Percentiles rank a stretch among this genome's conserved stretches.
Conservation (phyloP, 1,140 invertebrate species). For the Melitaea cinxia region DNA sequence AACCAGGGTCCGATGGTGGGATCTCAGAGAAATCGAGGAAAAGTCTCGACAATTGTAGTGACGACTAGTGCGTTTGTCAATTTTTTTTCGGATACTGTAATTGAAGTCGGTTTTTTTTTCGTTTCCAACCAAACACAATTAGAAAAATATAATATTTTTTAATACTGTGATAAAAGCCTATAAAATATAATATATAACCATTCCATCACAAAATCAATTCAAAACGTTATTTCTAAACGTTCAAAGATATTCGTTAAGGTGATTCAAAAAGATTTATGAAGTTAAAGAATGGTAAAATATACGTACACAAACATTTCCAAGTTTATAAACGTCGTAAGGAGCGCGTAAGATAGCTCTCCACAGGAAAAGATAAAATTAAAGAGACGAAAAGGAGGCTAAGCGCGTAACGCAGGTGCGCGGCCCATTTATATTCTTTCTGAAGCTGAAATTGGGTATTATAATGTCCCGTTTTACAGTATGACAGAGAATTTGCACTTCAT, state of each 20-base stretch:
- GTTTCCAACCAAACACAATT: no score
- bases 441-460: conserved; percentile 72
- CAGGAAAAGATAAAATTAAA: conserved; percentile 52
- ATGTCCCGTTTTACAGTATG: conserved; percentile 69
- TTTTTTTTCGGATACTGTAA: no score
- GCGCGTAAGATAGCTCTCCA: conserved; percentile 21
- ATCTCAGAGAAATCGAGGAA: no score
- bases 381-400: conserved; percentile 42
- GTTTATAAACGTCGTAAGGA: conserved; percentile 38
- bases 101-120: no score
- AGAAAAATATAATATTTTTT: no score
- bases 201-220: background rate
- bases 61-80: no score
- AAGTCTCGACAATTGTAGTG: no score
- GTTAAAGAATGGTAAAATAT: background rate
- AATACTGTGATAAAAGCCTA: no score
- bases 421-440: conserved; percentile 71
- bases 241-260: background rate
- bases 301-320: conserved; percentile 8
- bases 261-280: background rate
- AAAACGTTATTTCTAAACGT: background rate
- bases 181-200: no score
- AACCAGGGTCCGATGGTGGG: no score
- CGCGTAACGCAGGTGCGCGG: conserved; percentile 53
- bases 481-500: conserved; percentile 77